Conservation (phyloP, 2,113 vertebrate genomes). For the Bostrychus sinensis region DNA sequence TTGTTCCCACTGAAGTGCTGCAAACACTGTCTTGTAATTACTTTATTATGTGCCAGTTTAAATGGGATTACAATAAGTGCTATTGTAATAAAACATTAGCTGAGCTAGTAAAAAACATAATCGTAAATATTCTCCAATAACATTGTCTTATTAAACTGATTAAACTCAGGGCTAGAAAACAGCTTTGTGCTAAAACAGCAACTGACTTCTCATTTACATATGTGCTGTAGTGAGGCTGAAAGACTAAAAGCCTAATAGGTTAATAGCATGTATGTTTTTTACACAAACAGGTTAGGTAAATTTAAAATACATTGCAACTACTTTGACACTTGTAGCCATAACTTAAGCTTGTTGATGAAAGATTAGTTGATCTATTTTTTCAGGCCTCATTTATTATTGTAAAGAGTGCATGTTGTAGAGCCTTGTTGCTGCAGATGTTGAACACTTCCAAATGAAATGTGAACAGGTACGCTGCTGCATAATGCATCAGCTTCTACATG, state of each 20-base stretch:
- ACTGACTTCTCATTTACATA: background rate
- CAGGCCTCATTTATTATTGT: background rate
- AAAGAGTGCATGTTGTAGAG: constrained; percentile 11
- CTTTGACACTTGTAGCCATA: too few relatives aligned
- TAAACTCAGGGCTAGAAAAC: background rate
- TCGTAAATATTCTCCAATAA: constrained; percentile 37
- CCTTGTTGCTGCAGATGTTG: constrained; percentile 2
- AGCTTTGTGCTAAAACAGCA: background rate
- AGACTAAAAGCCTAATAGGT: too few relatives aligned
- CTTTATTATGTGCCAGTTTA: constrained; percentile 47
- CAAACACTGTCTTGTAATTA: constrained; percentile 38
- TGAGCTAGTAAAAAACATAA: constrained; percentile 25
- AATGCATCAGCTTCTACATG: constrained; percentile 17
- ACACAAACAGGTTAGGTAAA: background rate
- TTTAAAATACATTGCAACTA: background rate
- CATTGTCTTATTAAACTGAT: background rate
- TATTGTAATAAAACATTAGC: constrained; percentile 47
- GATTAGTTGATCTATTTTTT: background rate
- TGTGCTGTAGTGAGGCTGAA: background rate
- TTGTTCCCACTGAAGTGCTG: constrained; percentile 32
- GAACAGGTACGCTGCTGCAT: constrained; percentile 12
- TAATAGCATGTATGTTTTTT: too few relatives aligned
- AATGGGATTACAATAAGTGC: constrained; percentile 46
- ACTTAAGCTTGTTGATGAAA: background rate
- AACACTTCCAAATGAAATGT: constrained; percentile 16